Conservation (phyloP, 2,888 invertebrate genomes). For the Synergus itoensis region DNA sequence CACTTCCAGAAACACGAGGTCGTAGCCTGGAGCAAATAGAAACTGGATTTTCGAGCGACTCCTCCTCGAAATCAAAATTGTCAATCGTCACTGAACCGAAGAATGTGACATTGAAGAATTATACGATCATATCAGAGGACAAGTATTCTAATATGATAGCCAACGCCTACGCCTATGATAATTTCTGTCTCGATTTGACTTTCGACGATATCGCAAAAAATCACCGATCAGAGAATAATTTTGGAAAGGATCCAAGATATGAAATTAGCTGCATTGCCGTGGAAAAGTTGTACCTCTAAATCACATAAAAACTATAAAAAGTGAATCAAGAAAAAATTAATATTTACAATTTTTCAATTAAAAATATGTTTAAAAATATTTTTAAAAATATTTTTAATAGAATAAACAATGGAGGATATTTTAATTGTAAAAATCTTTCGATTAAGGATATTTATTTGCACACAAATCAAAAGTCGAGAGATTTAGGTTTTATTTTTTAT, state of each 20-base stretch:
- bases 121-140: conserved; percentile 65
- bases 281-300: conserved; percentile 59
- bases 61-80: conserved; percentile 44
- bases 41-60: conserved; percentile 80
- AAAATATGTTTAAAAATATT: neutral
- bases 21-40: conserved; percentile 85
- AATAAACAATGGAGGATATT: neutral
- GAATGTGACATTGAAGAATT: conserved; percentile 64
- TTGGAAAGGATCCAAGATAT: conserved; percentile 26
- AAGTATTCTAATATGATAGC: conserved; percentile 58
- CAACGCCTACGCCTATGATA: conserved; percentile 67
- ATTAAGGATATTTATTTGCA: neutral
- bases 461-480: neutral
- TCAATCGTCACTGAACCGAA: conserved; percentile 49
- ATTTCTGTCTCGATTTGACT: conserved; percentile 65
- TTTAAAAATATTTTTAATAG: neutral
- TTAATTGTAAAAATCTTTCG: neutral
- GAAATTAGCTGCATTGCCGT: conserved; percentile 55
- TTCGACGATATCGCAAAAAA: conserved; percentile 54
- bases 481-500: neutral
- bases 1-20: conserved; percentile 86
- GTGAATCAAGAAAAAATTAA: neutral
- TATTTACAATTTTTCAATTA: neutral
- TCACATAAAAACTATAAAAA: neutral
- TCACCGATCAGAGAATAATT: conserved; percentile 16